Conservation (phyloP, 2,888 invertebrate species). For the Ormyrus nitidulus region DNA sequence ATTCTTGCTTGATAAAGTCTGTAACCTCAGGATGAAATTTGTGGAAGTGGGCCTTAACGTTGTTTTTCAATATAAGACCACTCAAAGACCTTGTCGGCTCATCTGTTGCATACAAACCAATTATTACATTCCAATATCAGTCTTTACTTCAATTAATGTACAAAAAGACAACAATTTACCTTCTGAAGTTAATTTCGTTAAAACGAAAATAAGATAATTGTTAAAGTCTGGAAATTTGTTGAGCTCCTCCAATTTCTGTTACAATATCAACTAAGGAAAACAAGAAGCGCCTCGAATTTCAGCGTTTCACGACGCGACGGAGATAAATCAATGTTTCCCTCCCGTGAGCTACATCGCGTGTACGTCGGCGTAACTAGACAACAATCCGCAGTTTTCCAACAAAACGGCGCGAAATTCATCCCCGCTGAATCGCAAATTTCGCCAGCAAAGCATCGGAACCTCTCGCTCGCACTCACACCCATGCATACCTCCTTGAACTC, state of each 20-base stretch:
- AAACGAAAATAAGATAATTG: conserved; percentile 98
- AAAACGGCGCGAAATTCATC: neutral
- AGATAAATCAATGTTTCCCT: conserved; percentile 19
- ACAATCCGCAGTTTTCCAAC: neutral
- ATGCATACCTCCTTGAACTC: no score
- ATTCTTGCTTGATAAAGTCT: conserved; percentile 97
- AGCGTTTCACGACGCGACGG: no score
- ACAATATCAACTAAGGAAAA: conserved; percentile 77
- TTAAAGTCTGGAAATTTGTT: conserved; percentile 99
- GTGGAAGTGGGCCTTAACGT: conserved; percentile 94
- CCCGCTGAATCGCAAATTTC: neutral
- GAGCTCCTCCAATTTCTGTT: conserved; percentile 97
- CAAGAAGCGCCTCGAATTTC: no score
- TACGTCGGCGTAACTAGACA: neutral
- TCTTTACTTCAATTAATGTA: no score
- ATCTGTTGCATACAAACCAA: conserved; percentile 77
- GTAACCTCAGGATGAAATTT: conserved; percentile 93
- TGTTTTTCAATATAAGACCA: conserved; percentile 98
- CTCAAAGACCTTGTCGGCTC: conserved; percentile 97
- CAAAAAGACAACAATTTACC: conserved; percentile 74
- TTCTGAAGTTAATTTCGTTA: conserved; percentile 95
- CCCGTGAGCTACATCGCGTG: neutral
- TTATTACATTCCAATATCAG: neutral
- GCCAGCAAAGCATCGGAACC: conserved; percentile 32
- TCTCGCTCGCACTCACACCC: neutral